phyloP scores from a whole-genome alignment of 2,797 vertebrate genomes.

The Nannoperca australis region DNA sequence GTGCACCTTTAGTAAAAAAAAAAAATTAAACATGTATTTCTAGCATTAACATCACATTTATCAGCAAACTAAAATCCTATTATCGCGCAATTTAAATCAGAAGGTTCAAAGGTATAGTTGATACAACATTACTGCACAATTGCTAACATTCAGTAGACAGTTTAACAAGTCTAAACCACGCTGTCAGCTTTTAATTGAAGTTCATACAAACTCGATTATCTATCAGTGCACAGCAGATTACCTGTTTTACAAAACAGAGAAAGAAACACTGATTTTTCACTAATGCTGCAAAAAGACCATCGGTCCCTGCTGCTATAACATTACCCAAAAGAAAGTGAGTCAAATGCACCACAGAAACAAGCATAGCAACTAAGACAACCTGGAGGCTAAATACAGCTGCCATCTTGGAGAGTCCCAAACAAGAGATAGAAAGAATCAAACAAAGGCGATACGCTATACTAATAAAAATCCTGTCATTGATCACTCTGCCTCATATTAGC shows the following conservation, averaged over 20 bases:
- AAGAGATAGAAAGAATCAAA: conserved; percentile 73
- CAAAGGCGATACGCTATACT: conserved; percentile 95
- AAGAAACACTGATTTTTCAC: conserved; percentile 81
- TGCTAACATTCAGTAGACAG: conserved; percentile 90
- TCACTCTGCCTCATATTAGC: conserved; percentile 89
- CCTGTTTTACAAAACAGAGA: conserved; percentile 83
- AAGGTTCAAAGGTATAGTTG: conserved; percentile 92
- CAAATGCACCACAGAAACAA: conserved; percentile 84
- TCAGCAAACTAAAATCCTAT: conserved; percentile 86
- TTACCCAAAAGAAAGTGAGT: conserved; percentile 79
- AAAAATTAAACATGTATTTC: conserved; percentile 84
- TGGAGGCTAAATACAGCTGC: conserved; percentile 90
- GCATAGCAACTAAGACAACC: conserved; percentile 86
- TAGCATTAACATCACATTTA: conserved; percentile 91
- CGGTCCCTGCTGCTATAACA: conserved; percentile 70
- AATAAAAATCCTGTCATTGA: conserved; percentile 90
- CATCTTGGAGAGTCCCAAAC: conserved; percentile 78
- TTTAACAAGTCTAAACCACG: conserved; percentile 86
- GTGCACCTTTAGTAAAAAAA: conserved; percentile 77
- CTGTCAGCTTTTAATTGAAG: conserved; percentile 84
- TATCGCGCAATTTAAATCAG: conserved; percentile 81
- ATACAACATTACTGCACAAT: conserved; percentile 97
- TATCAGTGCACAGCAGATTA: conserved; percentile 85
- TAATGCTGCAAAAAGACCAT: conserved; percentile 80
- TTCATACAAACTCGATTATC: conserved; percentile 83